Evolutionary conservation across 2,888 invertebrate species (phyloP).

Genomic region (Drosophila rellima): DNA sequence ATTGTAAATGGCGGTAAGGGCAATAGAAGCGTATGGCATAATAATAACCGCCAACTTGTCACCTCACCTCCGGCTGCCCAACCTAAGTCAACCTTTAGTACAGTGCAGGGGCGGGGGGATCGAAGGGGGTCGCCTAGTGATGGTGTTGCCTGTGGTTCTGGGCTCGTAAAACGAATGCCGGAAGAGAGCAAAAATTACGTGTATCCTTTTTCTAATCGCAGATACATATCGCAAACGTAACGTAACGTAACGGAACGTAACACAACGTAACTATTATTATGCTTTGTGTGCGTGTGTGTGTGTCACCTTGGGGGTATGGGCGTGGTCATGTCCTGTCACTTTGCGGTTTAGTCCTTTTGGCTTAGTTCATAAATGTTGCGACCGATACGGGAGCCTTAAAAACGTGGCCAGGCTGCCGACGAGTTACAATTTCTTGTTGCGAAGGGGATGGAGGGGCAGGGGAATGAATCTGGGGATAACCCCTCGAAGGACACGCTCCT

Average conservation of each 20-base stretch:
- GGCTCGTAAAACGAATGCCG: slow-evolving; percentile 70
- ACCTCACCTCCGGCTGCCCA: slow-evolving; percentile 58
- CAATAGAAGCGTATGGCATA: slow-evolving; percentile 65
- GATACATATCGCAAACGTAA: slow-evolving; percentile 54
- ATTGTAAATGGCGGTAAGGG: slow-evolving; percentile 55
- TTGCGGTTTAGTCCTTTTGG: slow-evolving; percentile 60
- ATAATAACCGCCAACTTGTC: slow-evolving; percentile 80
- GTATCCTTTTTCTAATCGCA: slow-evolving; percentile 80
- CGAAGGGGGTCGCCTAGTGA: slow-evolving; percentile 5
- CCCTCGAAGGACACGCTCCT: slow-evolving; percentile 8
- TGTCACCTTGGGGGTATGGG: slow-evolving; percentile 30
- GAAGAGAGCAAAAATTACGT: slow-evolving; percentile 71
- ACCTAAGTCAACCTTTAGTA: slow-evolving; percentile 57
- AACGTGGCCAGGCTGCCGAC: slow-evolving; percentile 40
- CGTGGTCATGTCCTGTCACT: slow-evolving; percentile 54
- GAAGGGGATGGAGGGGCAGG: neutral
- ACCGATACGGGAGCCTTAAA: slow-evolving; percentile 21
- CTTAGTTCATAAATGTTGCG: slow-evolving; percentile 72
- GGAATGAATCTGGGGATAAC: neutral
- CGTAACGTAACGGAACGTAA: slow-evolving; percentile 36
- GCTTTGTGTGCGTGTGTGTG: slow-evolving; percentile 31
- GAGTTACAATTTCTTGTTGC: slow-evolving; percentile 33
- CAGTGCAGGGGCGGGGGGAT: neutral
- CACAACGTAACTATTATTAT: slow-evolving; percentile 70
- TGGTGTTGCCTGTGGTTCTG: neutral